phyloP scores from a whole-genome alignment of 2,888 invertebrate genomes.

The Sphaerophoria taeniata region DNA sequence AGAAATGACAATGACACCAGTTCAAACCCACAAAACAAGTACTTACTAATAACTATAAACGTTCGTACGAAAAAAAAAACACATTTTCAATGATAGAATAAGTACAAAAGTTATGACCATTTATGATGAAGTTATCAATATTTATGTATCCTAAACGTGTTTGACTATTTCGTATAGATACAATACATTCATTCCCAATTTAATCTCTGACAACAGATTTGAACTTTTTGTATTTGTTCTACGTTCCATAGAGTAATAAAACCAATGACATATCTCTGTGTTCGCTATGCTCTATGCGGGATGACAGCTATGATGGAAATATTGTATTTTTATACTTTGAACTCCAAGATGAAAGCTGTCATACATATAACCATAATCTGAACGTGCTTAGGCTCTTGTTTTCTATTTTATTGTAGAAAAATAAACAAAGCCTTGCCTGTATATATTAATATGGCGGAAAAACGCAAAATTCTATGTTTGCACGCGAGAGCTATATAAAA shows the following conservation, averaged over 20 bases:
- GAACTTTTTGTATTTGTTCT: slow-evolving; percentile 13
- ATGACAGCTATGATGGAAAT: slow-evolving; percentile 32
- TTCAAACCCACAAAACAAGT: neutral
- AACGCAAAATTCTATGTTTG: slow-evolving; percentile 5
- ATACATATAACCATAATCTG: slow-evolving; percentile 10
- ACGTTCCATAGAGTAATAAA: slow-evolving; percentile 34
- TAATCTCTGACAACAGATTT: slow-evolving; percentile 19
- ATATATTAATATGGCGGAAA: neutral
- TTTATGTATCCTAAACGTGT: slow-evolving; percentile 37
- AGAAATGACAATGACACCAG: neutral
- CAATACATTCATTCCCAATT: slow-evolving; percentile 7
- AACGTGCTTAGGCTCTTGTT: slow-evolving; percentile 42
- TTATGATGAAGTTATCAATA: slow-evolving; percentile 47
- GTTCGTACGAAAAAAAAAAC: slow-evolving; percentile 9
- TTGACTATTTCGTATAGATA: neutral
- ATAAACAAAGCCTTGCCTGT: slow-evolving; percentile 15
- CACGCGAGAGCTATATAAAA: slow-evolving; percentile 16
- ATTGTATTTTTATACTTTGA: slow-evolving; percentile 23
- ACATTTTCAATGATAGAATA: slow-evolving; percentile 33
- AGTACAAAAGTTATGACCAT: slow-evolving; percentile 38
- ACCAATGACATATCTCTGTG: slow-evolving; percentile 26
- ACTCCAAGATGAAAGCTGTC: slow-evolving; percentile 23
- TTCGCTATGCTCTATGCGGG: slow-evolving; percentile 4
- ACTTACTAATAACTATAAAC: slow-evolving; percentile 7
- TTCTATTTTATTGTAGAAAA: slow-evolving; percentile 35